Conservation (phyloP, 2,888 invertebrate species). For the Furcula furcula region DNA sequence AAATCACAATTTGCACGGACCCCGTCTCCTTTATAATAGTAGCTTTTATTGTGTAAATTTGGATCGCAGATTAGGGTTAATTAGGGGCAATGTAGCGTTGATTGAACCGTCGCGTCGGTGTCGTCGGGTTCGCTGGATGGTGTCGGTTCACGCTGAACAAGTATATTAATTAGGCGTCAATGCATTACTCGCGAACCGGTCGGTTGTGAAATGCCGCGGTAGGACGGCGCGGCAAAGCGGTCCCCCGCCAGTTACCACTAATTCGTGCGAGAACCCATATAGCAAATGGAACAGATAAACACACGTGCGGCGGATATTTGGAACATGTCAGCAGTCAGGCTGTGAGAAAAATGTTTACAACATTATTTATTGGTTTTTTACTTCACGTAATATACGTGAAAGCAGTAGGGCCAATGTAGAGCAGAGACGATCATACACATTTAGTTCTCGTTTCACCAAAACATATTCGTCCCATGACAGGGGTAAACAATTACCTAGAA, state of each 20-base stretch:
- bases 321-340: conserved; percentile 11
- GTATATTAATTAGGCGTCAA: conserved; percentile 14
- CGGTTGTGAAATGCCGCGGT: conserved; percentile 17
- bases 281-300: conserved; percentile 36
- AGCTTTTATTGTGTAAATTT: conserved; percentile 16
- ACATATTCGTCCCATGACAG: too few relatives aligned
- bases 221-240: conserved; percentile 1
- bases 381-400: too few relatives aligned
- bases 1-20: conserved; percentile 29
- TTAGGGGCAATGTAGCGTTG: conserved; percentile 28
- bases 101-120: conserved; percentile 21
- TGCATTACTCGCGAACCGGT: conserved; percentile 4
- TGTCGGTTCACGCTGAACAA: conserved; percentile 9
- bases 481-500: too few relatives aligned
- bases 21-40: conserved; percentile 12
- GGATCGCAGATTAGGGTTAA: conserved; percentile 27
- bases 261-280: conserved; percentile 18
- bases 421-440: too few relatives aligned
- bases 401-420: too few relatives aligned
- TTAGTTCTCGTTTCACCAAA: too few relatives aligned
- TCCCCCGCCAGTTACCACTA: conserved; percentile 10
- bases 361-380: too few relatives aligned
- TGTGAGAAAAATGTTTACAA: conserved; percentile 5
- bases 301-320: conserved; percentile 14
- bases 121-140: conserved; percentile 8